These are phyloP conservation scores for Epinephelus fuscoguttatus DNA, from an alignment of 2,113 vertebrate genomes.

Conservation along the genomic window DNA sequence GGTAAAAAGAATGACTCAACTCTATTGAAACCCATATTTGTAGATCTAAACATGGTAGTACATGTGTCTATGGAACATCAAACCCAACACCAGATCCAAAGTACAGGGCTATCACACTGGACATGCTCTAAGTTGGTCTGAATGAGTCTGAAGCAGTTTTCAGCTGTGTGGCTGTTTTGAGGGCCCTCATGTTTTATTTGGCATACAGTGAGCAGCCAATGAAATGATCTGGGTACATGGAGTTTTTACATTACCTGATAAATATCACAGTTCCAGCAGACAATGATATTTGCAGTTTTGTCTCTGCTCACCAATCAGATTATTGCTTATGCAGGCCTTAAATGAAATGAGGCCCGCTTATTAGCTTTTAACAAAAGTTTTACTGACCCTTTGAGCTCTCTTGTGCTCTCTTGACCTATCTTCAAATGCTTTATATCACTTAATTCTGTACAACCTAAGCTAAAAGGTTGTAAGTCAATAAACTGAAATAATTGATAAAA, in stretches of 20 bases:
- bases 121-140: not conserved
- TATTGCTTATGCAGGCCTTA: no score
- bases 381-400: no score
- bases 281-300: not conserved
- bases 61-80: not conserved
- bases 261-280: not conserved
- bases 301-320: not conserved
- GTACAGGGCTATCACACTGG: not conserved
- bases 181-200: not conserved
- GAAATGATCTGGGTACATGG: not conserved
- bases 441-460: no score
- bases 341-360: no score
- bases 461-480: no score
- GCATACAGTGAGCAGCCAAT: not conserved
- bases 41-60: not conserved
- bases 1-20: not conserved
- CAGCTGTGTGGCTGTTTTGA: no score
- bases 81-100: not conserved
- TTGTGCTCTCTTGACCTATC: no score
- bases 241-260: not conserved
- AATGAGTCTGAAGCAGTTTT: no score
- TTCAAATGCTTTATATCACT: no score
- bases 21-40: not conserved
- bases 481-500: no score
- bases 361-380: no score